Base-by-base conservation (phyloP, 53 echinoderm and acorn worm species). In the Zoroaster sp. region DNA sequence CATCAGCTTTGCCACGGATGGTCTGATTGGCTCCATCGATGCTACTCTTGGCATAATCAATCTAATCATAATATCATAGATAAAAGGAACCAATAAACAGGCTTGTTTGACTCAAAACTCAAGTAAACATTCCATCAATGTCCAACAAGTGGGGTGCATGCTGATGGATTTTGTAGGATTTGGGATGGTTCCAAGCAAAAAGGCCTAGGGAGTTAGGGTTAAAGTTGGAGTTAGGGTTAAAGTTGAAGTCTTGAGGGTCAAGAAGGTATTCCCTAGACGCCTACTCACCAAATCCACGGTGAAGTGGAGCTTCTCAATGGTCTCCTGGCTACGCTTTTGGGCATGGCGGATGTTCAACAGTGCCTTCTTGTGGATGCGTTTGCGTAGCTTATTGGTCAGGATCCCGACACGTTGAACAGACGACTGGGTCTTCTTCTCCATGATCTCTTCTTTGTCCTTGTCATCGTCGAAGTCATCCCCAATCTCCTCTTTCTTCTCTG, bases 261-360 rank as follows among this genome's bases (percentile, higher is more conserved):
- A n/a, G n/a, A n/a, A n/a, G n/a, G n/a, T n/a, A n/a, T n/a, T n/a
- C n/a, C n/a, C n/a, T n/a, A n/a, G n/a, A n/a, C 28, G 23, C 63
- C 21, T 4, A 92, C 98, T 89, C 83, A 99, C 99, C 94, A 99
- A 67, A 40, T 99, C 92, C 1, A 99, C 96, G 30, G 99, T 96
- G 52, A 91, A 94, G 85, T 96, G 94, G 51, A 99, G 91, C 53
- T 83, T 96, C 35, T 99, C 91, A 10, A 99, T 83, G 36, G 96
- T 96, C 83, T 99, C 99, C 76, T 96, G 91, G 76, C 99, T 99
- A 9, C 96, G 88, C 46, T 94, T 96, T 90, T 99, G 99, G 30
- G 96, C 96, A 77, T 91, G 94, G 46, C 93, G 93, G 83, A 99
- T 88, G 90, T 94, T 99, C 66, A 83, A 82, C 90, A 99, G 77